These are phyloP conservation scores for Urocynchramus pylzowi DNA, from an alignment of 2,113 vertebrate genomes.

Conservation along the genomic window DNA sequence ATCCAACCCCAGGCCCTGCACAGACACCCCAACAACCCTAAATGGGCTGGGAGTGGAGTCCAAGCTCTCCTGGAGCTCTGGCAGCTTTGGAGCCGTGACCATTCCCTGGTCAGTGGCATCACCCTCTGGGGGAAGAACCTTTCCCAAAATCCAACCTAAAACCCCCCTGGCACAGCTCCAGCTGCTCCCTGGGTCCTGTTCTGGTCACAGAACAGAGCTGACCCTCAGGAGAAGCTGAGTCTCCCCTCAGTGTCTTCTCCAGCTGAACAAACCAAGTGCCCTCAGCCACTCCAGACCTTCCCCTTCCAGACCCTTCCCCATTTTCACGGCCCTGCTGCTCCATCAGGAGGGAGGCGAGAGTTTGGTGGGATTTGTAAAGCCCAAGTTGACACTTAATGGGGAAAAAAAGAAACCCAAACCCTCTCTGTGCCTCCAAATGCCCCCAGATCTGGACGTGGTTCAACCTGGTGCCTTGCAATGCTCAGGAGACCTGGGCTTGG, in stretches of 20 bases:
- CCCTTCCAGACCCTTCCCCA: neutral
- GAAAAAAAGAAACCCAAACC: too few relatives aligned
- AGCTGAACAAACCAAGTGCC: neutral
- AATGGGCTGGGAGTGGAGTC: neutral
- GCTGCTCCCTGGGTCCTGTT: accelerated
- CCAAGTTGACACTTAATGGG: accelerated
- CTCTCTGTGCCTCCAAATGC: neutral
- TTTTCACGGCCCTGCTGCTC: neutral
- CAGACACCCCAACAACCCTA: neutral
- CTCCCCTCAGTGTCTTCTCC: neutral
- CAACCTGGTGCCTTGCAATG: accelerated
- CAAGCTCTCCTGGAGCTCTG: neutral
- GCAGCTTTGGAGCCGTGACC: neutral
- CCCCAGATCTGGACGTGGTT: neutral
- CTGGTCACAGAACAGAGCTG: neutral
- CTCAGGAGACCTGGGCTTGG: too few relatives aligned
- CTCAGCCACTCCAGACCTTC: neutral
- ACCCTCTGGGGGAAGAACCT: too few relatives aligned
- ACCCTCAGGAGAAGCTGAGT: neutral
- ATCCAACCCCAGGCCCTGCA: neutral
- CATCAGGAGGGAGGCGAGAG: neutral
- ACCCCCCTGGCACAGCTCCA: neutral
- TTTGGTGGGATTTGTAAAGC: neutral
- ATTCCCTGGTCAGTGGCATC: neutral
- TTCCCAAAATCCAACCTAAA: neutral